These are phyloP conservation scores for Ricordea florida DNA, from an alignment of 92 coral and sea anemone species.

Conservation along the genomic window DNA sequence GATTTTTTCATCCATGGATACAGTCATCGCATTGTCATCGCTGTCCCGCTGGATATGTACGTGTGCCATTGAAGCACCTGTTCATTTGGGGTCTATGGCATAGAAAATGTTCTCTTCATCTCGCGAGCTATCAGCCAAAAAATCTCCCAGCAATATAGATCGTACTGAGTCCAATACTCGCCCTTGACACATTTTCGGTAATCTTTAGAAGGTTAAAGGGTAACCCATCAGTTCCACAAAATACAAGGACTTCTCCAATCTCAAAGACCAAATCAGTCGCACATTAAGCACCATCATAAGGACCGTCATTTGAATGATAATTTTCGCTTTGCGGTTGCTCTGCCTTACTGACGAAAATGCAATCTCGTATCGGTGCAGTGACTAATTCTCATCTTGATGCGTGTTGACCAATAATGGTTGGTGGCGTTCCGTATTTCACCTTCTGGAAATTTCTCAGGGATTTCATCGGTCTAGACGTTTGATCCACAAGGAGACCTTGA, in stretches of 20 bases:
- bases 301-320: no score
- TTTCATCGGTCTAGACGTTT: no score
- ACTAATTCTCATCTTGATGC: slow-evolving; percentile 10
- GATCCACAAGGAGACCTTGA: background rate
- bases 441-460: no score
- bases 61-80: slow-evolving; percentile 32
- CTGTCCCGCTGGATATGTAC: slow-evolving; percentile 28
- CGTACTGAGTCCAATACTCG: slow-evolving; percentile 44
- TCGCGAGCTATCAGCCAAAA: slow-evolving; percentile 23
- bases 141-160: slow-evolving; percentile 43
- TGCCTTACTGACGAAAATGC: background rate
- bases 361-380: slow-evolving; percentile 27
- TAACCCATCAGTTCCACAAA: slow-evolving; percentile 55
- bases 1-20: background rate
- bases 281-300: background rate
- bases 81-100: slow-evolving; percentile 9
- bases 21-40: slow-evolving; percentile 24
- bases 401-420: slow-evolving; percentile 29
- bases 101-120: slow-evolving; percentile 4
- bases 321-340: background rate
- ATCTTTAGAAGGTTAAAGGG: slow-evolving; percentile 38
- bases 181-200: slow-evolving; percentile 40
- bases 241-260: slow-evolving; percentile 39
- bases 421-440: slow-evolving; percentile 14
- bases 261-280: slow-evolving; percentile 20